Conservation (phyloP, 1,140 invertebrate genomes). For the Nasonia vitripennis region DNA sequence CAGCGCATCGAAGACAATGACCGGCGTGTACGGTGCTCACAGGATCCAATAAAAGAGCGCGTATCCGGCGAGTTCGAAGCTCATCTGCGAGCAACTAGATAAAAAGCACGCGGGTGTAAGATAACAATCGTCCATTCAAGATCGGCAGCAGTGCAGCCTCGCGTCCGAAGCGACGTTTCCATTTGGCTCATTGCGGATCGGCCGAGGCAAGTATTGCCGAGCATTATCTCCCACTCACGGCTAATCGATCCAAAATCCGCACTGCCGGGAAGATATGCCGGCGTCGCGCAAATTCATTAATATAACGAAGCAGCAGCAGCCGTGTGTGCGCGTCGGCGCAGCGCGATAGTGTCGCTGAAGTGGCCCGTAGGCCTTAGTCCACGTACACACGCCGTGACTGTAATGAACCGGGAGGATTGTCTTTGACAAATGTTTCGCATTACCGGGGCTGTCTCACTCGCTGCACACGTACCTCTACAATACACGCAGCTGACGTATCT, state of each 20-base stretch:
- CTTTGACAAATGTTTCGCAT: conserved; percentile 63
- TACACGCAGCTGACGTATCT: no score
- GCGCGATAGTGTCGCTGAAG: neutral
- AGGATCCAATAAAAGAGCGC: no score
- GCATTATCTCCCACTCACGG: neutral
- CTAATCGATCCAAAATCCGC: conserved; percentile 12
- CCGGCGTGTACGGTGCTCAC: no score
- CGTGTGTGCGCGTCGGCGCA: neutral
- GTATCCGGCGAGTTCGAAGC: no score
- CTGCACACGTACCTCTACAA: neutral
- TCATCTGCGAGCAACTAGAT: no score
- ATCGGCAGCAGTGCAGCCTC: neutral
- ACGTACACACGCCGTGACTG: conserved; percentile 48
- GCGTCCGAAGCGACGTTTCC: neutral
- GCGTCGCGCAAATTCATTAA: neutral
- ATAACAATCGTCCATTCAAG: neutral
- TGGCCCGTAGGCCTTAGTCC: neutral
- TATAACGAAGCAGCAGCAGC: neutral
- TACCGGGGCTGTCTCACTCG: conserved; percentile 36
- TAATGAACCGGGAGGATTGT: conserved; percentile 62
- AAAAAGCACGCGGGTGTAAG: no score
- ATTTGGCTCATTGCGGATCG: neutral
- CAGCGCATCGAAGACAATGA: no score
- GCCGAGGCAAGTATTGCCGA: neutral
- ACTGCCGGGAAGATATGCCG: no score